Evolutionary conservation across 2,888 invertebrate genomes (phyloP).

Genomic region (Lasioglossum lativentre): DNA sequence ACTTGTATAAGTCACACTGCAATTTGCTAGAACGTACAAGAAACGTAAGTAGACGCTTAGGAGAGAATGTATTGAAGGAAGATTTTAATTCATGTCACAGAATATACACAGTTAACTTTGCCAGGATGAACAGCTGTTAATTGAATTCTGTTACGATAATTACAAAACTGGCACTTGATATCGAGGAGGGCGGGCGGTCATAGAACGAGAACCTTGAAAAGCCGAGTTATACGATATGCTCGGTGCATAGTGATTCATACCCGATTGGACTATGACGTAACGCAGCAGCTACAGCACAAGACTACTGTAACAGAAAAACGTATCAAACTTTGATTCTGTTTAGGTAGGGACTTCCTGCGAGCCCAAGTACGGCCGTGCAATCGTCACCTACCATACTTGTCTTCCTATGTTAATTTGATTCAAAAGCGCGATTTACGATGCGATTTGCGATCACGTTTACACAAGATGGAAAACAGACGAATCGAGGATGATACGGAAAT

Average conservation of each 20-base stretch:
- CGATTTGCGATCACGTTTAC: neutral
- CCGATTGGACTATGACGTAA: slow-evolving; percentile 71
- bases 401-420: slow-evolving; percentile 35
- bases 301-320: slow-evolving; percentile 53
- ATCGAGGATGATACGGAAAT: neutral
- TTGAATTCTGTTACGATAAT: slow-evolving; percentile 40
- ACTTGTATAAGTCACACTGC: neutral
- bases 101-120: neutral
- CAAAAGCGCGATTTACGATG: neutral
- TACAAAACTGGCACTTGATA: slow-evolving; percentile 31
- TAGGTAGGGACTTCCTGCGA: slow-evolving; percentile 57
- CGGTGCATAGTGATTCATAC: slow-evolving; percentile 72
- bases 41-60: neutral
- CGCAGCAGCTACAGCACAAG: slow-evolving; percentile 36
- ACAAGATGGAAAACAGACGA: slow-evolving; percentile 28
- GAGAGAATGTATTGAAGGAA: neutral
- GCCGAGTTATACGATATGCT: slow-evolving; percentile 69
- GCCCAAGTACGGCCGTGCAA: slow-evolving; percentile 60
- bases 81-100: neutral
- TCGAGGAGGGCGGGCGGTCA: slow-evolving; percentile 30
- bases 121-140: neutral
- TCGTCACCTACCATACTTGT: slow-evolving; percentile 36
- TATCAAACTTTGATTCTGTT: slow-evolving; percentile 50
- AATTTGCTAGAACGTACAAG: neutral
- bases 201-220: slow-evolving; percentile 70